phyloP scores from a whole-genome alignment of 2,888 invertebrate species.

The Drosophila tripunctata region DNA sequence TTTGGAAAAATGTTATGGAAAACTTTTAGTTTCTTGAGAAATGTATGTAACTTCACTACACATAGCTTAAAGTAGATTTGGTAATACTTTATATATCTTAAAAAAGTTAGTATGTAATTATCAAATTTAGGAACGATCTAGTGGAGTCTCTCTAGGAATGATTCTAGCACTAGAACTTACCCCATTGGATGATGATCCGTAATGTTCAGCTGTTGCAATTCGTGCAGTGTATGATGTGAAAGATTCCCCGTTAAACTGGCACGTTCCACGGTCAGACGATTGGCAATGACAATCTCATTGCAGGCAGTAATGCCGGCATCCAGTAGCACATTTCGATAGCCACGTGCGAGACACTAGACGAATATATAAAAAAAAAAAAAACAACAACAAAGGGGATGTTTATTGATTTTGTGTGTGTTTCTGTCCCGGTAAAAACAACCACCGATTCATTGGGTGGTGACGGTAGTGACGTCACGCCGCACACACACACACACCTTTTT shows the following conservation, averaged over 20 bases:
- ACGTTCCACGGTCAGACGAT: constrained; percentile 80
- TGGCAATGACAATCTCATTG: constrained; percentile 82
- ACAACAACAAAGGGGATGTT: constrained; percentile 47
- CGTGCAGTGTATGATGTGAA: constrained; percentile 72
- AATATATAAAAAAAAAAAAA: constrained; percentile 1
- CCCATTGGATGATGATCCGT: constrained; percentile 84
- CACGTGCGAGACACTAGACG: constrained; percentile 80
- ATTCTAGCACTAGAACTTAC: no score
- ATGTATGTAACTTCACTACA: no score
- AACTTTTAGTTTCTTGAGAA: no score
- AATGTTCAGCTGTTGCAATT: constrained; percentile 82
- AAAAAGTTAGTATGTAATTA: background rate
- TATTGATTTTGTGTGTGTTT: constrained; percentile 64
- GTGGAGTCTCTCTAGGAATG: no score
- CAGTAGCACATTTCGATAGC: constrained; percentile 83
- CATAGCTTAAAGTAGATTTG: no score
- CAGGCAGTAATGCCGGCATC: constrained; percentile 83
- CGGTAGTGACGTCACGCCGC: constrained; percentile 40
- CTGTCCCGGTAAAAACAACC: constrained; percentile 28
- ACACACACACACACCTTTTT: no score
- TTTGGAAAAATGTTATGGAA: no score
- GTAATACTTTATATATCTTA: background rate
- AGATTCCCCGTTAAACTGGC: constrained; percentile 77
- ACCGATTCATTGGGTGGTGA: constrained; percentile 36
- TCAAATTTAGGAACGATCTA: no score